These are phyloP conservation scores for Chloropsis hardwickii DNA, from an alignment of 2,113 vertebrate genomes.

Conservation along the genomic window DNA sequence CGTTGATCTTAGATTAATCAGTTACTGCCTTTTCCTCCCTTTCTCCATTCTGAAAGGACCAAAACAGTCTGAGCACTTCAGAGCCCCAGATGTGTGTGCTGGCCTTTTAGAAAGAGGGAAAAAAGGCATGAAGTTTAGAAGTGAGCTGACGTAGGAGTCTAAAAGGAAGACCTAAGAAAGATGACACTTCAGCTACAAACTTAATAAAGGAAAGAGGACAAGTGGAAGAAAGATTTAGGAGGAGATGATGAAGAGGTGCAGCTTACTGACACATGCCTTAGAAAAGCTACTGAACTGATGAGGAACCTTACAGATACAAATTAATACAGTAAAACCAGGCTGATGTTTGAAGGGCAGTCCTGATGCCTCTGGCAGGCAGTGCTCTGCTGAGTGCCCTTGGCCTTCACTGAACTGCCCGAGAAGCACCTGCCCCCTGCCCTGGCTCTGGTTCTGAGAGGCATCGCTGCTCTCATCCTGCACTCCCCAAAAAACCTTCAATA, in stretches of 20 bases:
- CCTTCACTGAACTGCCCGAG: background rate
- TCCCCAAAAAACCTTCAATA: background rate
- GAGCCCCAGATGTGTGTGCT: background rate
- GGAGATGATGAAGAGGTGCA: background rate
- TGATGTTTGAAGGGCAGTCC: background rate
- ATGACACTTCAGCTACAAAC: background rate
- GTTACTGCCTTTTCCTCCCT: background rate
- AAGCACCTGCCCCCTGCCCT: background rate
- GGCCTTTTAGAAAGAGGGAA: background rate
- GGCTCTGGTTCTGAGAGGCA: background rate
- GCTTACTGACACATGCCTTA: background rate
- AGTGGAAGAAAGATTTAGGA: background rate
- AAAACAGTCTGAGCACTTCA: background rate
- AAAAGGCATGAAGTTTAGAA: background rate
- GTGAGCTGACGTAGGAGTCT: background rate
- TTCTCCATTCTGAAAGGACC: background rate
- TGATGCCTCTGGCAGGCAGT: background rate
- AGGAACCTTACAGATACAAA: background rate
- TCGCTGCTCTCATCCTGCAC: accelerated
- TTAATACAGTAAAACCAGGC: background rate
- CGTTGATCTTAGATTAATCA: conserved; percentile 13
- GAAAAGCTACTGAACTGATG: background rate
- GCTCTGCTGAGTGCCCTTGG: background rate
- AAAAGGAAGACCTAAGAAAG: background rate
- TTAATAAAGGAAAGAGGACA: background rate